Conservation (phyloP, 2,113 vertebrate species). For the Coptodon rendalli region DNA sequence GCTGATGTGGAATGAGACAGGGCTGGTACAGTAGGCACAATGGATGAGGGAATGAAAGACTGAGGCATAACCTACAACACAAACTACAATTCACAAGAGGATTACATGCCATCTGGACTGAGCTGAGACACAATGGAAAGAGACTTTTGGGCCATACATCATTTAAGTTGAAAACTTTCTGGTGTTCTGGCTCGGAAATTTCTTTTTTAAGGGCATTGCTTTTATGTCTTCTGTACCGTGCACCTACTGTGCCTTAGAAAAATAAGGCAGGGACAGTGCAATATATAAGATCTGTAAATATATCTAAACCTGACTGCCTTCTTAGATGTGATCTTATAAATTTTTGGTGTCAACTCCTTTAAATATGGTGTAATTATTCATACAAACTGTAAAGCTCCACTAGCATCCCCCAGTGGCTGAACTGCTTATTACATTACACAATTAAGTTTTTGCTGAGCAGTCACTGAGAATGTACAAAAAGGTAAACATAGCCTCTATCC, state of each 20-base stretch:
- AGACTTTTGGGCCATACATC: slow-evolving; percentile 22
- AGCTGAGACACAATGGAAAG: slow-evolving; percentile 10
- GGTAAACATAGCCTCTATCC: background rate
- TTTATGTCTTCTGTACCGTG: background rate
- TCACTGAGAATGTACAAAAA: background rate
- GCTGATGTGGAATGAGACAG: slow-evolving; percentile 51
- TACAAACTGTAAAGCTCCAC: background rate
- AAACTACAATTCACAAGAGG: slow-evolving; percentile 41
- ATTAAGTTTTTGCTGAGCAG: background rate
- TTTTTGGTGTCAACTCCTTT: background rate
- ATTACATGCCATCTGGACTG: slow-evolving; percentile 53
- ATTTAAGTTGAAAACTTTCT: background rate
- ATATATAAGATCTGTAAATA: background rate
- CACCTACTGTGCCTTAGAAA: background rate
- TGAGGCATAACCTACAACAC: slow-evolving; percentile 35
- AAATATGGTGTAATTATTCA: background rate
- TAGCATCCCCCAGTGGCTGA: background rate
- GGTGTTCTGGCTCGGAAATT: background rate
- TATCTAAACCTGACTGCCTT: background rate
- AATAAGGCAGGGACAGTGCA: background rate
- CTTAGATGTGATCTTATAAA: background rate
- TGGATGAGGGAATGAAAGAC: slow-evolving; percentile 18
- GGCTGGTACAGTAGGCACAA: slow-evolving; percentile 53
- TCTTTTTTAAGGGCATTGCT: background rate
- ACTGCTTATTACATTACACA: background rate